Conservation (phyloP, 2,113 vertebrate genomes). For the Ceyx margarethae region DNA sequence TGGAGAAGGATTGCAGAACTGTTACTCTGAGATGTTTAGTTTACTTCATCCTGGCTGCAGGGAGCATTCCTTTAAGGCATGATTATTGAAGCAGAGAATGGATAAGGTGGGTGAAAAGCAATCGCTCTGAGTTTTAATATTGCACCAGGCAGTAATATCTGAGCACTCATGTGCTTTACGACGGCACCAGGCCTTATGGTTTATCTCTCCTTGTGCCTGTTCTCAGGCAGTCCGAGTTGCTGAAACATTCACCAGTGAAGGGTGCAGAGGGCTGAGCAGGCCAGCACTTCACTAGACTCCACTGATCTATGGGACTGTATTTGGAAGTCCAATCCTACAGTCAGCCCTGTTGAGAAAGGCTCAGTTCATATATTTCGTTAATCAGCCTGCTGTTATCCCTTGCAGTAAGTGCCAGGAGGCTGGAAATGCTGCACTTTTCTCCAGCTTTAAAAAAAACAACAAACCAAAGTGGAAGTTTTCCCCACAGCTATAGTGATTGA, state of each 20-base stretch:
- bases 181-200: not conserved
- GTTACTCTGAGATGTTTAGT: not conserved
- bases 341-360: not conserved
- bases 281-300: not conserved
- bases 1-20: not conserved
- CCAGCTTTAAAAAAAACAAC: not conserved
- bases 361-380: not conserved
- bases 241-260: not conserved
- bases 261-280: not conserved
- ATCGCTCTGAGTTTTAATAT: not conserved
- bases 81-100: not conserved
- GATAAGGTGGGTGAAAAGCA: not conserved
- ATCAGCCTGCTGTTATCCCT: not conserved
- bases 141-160: not conserved
- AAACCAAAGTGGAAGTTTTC: not conserved
- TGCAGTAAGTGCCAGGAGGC: not conserved
- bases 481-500: not conserved
- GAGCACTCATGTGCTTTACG: rapidly evolving
- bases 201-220: not conserved
- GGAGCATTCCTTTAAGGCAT: not conserved
- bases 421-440: not conserved
- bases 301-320: not conserved
- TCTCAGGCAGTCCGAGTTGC: not conserved
- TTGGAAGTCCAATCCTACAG: not conserved
- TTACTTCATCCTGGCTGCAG: slow-evolving; percentile 15